Evolutionary conservation across 2,113 vertebrate genomes (phyloP), one percentile per base, ranked within the genome.

Genomic region (Beaufortia kweichowensis): DNA sequence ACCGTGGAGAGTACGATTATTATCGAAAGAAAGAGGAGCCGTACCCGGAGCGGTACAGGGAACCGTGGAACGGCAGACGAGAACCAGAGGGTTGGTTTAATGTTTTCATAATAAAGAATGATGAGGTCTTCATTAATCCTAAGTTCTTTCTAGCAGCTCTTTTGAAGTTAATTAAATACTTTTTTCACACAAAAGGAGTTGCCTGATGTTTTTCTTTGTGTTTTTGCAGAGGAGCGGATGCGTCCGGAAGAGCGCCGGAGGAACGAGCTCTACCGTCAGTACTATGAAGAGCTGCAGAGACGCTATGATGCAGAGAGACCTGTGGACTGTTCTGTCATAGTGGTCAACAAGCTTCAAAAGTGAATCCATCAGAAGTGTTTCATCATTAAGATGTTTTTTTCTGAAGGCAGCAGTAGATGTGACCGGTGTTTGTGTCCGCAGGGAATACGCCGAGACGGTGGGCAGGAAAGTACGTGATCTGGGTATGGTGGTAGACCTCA

Each of bases 401-500:
- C n/a, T 14, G n/a, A n/a, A 9, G 6, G 19, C 19, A 53, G 19
- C 48, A 8, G 24, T 64, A 35, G 67, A 46, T 81, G n/a, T 77
- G 24, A 64, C 1, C 55, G 0, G 11, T 48, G 26, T 39, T 69
- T 78, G 19, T 43, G 80, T 86, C n/a, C n/a, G 86, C 80, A 95
- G 97, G 92, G 96, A 98, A 85, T 99, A 98, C 46, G 97, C 97
- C 0, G 97, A 99, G 86, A 96, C 95, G 0, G 96, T 99, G 68
- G 97, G 97, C n/a, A 89, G 97, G 43, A 98, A 98, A 82, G 93
- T 98, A 28, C 94, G 96, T 67, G 96, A 98, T 79, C 86, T 98
- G 67, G 97, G 97, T 77, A 98, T 99, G 96, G 94, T 98, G 29
- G 97, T 99, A 85, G 97, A 99, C 87, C 91, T 99, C 84, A 99